Evolutionary conservation across 2,797 vertebrate species (phyloP), one percentile per base, ranked within the genome.

Genomic region (Lindbergichthys nudifrons): DNA sequence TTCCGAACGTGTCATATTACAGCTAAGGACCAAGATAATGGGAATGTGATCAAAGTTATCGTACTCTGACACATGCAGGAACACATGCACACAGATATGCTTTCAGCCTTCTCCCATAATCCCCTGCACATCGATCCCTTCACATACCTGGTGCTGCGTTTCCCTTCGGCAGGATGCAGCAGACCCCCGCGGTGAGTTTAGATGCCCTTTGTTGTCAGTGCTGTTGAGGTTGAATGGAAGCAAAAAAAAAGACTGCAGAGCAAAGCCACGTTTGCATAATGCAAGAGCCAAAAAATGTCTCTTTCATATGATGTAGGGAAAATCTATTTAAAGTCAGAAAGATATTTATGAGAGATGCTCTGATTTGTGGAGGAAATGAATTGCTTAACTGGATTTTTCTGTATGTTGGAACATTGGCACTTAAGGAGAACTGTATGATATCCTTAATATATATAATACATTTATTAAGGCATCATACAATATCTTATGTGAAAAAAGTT

Each of bases 191-290:
- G 72, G 91, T 72, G 88, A 86, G 79, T 88, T 91, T 70, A 88
- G 88, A 90, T 92, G 85, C 64, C 86, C 84, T 88, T 87, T 90
- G 85, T 89, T 85, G 84, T 90, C 79, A 67, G 50, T 45, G 72
- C 19, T 52, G 18, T 80, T 81, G 78, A 84, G 75, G 71, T 87
- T 75, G 64, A 58, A 70, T 46, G 51, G 57, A 53, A 36, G 32
- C 6, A 36, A 57, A n/a, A 57, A 54, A 70, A 50, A 71, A 30
- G 69, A 50, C 39, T 52, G 83, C 77, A 74, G 75, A 77, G 83
- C 60, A 73, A 66, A 65, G 79, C 74, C 61, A 84, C 53, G 63
- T 70, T 85, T 85, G 79, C 80, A 86, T 88, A 80, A 89, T 84
- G 74, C 78, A 88, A 64, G 72, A 75, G 60, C 47, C 62, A 53